phyloP scores from a whole-genome alignment of 1,140 invertebrate species.

The Hermetia illucens region DNA sequence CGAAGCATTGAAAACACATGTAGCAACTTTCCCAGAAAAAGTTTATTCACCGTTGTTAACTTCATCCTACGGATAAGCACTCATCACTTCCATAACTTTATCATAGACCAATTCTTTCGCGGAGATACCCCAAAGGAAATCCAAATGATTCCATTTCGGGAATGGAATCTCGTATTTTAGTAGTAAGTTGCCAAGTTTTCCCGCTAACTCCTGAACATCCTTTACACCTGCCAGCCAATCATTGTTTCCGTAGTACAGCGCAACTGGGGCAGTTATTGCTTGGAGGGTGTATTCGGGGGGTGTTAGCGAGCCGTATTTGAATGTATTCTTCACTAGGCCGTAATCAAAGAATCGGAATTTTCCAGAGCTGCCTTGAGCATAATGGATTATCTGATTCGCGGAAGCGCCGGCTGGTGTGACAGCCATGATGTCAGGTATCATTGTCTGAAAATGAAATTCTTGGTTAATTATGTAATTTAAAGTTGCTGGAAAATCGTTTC shows the following conservation, averaged over 20 bases:
- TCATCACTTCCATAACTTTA: conserved; percentile 31
- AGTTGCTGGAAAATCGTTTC: no score
- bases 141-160: conserved; percentile 38
- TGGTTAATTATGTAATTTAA: no score
- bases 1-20: no score
- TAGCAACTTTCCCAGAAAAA: no score
- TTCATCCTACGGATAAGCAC: no score
- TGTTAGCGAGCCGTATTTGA: conserved; percentile 30
- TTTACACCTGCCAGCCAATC: conserved; percentile 43
- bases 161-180: conserved; percentile 29
- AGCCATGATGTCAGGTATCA: conserved; percentile 19
- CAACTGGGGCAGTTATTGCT: conserved; percentile 44
- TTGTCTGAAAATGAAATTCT: conserved; percentile 10
- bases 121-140: conserved; percentile 39
- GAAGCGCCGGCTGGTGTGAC: conserved; percentile 34
- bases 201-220: conserved; percentile 32
- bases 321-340: conserved; percentile 29
- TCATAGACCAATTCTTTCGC: conserved; percentile 33
- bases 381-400: conserved; percentile 35
- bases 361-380: conserved; percentile 30
- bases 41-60: no score
- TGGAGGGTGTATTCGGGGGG: conserved; percentile 38
- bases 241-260: conserved; percentile 46
- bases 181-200: conserved; percentile 28
- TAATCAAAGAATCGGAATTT: conserved; percentile 33